Evolutionary conservation across 53 echinoderm and acorn worm genomes (phyloP), one percentile per base, ranked within the genome.

Genomic region (Luidia sarsii): DNA sequence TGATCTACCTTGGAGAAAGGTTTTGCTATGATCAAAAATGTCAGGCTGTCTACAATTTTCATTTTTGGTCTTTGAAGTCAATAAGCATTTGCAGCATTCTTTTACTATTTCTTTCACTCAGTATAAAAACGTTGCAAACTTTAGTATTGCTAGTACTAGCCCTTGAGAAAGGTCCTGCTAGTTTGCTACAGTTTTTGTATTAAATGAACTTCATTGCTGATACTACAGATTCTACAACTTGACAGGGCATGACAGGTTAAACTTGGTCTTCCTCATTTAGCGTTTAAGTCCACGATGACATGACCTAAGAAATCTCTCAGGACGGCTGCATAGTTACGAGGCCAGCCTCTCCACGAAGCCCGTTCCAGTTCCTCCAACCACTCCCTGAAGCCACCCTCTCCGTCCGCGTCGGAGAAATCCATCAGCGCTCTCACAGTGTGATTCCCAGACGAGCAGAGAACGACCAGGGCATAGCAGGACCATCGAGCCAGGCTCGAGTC

Each of bases 331-430:
- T 92, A 92, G 79, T 97, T 97, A 21, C 82, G 56, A 0, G 93
- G 93, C 97, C 97, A 97, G 2, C 90, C 91, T 21, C 81, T 88
- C 97, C 97, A 97, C 6, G 97, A 93, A 21, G 61, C 70, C 8
- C 55, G 45, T 21, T 80, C 82, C 27, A 93, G 50, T n/a, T 84
- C 57, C 15, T 72, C 38, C 1, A 95, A 74, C 13, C 70, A 41
- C 23, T 77, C 67, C 45, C 81, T 67, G 4, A 86, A 38, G 31
- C 65, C 79, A 38, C 65, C 72, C 10, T 64, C 53, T 24, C 66
- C 59, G 0, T 48, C 82, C 27, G 11, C 0, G 1, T 64, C 50
- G 3, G 77, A 43, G 33, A 64, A 73, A 21, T 86, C 81, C 33
- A 63, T 39, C 57, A 97, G 69, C 16, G 85, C 63, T 21, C 73